Percentiles rank a stretch among this genome's conserved stretches.
Conservation (phyloP, 2,797 vertebrate genomes). For the Gastrophryne carolinensis region DNA sequence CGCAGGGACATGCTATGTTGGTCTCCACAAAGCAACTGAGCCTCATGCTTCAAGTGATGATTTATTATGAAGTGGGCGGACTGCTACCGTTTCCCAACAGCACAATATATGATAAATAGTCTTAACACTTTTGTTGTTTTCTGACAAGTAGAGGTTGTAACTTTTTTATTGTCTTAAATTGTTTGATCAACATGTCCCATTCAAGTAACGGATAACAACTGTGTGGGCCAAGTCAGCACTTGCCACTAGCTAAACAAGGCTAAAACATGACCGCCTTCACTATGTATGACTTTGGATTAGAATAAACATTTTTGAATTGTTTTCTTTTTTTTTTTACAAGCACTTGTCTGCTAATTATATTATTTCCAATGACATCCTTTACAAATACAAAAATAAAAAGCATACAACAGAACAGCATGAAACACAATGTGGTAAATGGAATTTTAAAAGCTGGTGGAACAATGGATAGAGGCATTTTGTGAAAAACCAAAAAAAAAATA, state of each 20-base stretch:
- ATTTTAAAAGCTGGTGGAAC: conserved; percentile 8
- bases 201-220: not conserved
- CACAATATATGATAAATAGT: too few relatives aligned
- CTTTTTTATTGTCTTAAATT: too few relatives aligned
- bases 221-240: not conserved
- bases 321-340: not conserved
- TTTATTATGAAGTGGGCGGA: too few relatives aligned
- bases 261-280: not conserved
- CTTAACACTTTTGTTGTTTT: too few relatives aligned
- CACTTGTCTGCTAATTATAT: conserved; percentile 5
- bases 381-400: conserved; percentile 2
- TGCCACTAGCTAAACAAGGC: not conserved
- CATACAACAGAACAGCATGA: not conserved
- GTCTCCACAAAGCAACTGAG: too few relatives aligned
- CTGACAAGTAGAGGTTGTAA: too few relatives aligned
- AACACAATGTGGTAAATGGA: conserved; percentile 21
- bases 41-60: too few relatives aligned
- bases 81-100: too few relatives aligned
- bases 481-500: not conserved
- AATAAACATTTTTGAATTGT: not conserved
- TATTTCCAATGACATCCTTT: not conserved
- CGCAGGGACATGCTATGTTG: too few relatives aligned
- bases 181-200: too few relatives aligned
- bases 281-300: not conserved
- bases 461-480: conserved; percentile 9